Percentiles rank a stretch among this genome's conserved stretches.
Evolutionary conservation across 1,140 invertebrate species (phyloP).

Genomic region (Chrysoperla carnea): DNA sequence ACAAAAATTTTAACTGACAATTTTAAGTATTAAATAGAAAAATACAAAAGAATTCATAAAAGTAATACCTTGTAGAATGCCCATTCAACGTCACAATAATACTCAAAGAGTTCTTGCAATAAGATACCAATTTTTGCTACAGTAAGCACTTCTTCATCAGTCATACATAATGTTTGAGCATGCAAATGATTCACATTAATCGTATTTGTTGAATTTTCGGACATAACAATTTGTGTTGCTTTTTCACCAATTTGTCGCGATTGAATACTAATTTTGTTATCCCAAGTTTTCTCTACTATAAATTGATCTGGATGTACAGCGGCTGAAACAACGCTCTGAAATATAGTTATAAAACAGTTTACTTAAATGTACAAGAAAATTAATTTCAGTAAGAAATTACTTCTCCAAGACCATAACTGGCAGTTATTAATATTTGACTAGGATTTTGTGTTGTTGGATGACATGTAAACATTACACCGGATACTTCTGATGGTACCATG

Average conservation of each 20-base stretch:
- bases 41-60: no score
- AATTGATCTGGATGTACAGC: constrained; percentile 55
- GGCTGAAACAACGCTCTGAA: constrained; percentile 61
- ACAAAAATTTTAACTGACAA: no score
- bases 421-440: constrained; percentile 46
- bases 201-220: constrained; percentile 15
- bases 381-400: constrained; percentile 18
- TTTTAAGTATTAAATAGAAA: no score
- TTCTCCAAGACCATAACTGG: constrained; percentile 69
- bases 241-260: constrained; percentile 36
- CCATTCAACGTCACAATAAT: constrained; percentile 61
- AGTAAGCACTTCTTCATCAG: constrained; percentile 25
- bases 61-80: constrained; percentile 33
- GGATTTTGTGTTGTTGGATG: constrained; percentile 54
- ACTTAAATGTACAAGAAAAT: constrained; percentile 1
- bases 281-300: constrained; percentile 28
- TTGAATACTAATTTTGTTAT: constrained; percentile 26
- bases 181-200: background rate
- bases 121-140: constrained; percentile 33
- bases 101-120: constrained; percentile 43
- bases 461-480: constrained; percentile 66
- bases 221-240: constrained; percentile 27
- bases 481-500: constrained; percentile 47
- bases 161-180: constrained; percentile 26
- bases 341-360: constrained; percentile 10